These are phyloP conservation scores for Ophion ellenae DNA, from an alignment of 2,888 invertebrate genomes.

Conservation along the genomic window DNA sequence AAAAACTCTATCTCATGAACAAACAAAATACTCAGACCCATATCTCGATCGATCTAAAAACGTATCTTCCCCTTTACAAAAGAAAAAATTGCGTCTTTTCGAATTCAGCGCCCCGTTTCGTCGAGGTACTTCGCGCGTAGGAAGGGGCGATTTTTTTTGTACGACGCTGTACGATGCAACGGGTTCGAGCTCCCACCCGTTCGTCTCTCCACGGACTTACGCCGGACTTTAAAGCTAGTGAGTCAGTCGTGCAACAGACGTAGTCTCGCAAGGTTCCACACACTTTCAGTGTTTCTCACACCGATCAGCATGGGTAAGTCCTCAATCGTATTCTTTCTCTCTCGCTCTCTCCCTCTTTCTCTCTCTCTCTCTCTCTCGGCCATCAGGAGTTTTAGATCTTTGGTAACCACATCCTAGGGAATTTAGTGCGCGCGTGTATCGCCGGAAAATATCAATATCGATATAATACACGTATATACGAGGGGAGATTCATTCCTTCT, in stretches of 20 bases:
- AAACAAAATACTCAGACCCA: too few relatives aligned
- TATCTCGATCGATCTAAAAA: too few relatives aligned
- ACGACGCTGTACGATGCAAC: conserved; percentile 64
- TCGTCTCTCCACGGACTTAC: conserved; percentile 44
- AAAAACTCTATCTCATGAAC: too few relatives aligned
- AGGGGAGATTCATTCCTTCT: conserved; percentile 1
- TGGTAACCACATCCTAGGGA: not conserved
- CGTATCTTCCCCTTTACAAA: too few relatives aligned
- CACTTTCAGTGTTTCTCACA: conserved; percentile 48
- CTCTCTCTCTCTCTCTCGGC: not conserved
- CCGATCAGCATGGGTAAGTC: conserved; percentile 66
- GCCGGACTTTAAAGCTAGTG: conserved; percentile 58
- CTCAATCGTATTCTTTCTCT: conserved; percentile 11
- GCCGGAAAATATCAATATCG: not conserved
- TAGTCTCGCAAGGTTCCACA: conserved; percentile 61
- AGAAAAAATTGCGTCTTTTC: too few relatives aligned
- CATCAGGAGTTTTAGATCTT: not conserved
- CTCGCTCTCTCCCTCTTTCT: not conserved
- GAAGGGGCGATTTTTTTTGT: conserved; percentile 39
- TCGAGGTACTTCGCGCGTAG: not conserved
- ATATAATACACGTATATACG: not conserved
- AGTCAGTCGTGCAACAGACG: conserved; percentile 64
- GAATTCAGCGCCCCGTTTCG: too few relatives aligned
- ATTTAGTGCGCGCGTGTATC: not conserved
- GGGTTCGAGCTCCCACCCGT: conserved; percentile 68